Conservation (phyloP, 2,797 vertebrate genomes). For the Caiman crocodilus region DNA sequence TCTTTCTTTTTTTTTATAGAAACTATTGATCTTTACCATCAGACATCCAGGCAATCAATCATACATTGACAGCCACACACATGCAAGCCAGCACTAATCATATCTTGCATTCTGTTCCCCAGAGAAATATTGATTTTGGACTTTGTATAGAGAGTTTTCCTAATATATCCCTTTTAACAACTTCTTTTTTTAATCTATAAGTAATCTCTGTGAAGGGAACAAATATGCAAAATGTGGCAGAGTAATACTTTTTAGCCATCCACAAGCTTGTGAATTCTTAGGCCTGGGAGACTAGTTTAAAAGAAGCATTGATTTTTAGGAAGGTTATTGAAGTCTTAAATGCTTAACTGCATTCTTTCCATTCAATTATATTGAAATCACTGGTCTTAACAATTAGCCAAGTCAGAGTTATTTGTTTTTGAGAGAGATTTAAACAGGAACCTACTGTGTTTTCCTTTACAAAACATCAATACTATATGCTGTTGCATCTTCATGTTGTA, state of each 20-base stretch:
- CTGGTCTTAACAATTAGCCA: conserved; percentile 71
- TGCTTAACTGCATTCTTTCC: conserved; percentile 71
- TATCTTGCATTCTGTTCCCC: conserved; percentile 7
- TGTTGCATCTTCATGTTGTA: conserved; percentile 33
- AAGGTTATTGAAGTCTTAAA: conserved; percentile 74
- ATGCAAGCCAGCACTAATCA: conserved; percentile 54
- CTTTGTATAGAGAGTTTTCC: conserved; percentile 49
- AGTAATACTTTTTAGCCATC: conserved; percentile 47
- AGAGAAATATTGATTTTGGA: conserved; percentile 46
- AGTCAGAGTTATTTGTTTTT: conserved; percentile 63
- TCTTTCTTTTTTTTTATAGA: conserved; percentile 49
- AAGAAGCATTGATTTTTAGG: conserved; percentile 76
- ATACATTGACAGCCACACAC: conserved; percentile 57
- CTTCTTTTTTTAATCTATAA: conserved; percentile 10
- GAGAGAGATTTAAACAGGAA: conserved; percentile 60
- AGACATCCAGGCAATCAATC: conserved; percentile 29
- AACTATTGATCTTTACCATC: conserved; percentile 64
- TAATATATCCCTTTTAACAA: not conserved
- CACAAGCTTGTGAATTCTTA: conserved; percentile 44
- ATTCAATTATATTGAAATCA: conserved; percentile 77
- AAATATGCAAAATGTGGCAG: not conserved
- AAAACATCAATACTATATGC: not conserved
- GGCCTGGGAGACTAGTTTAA: conserved; percentile 43
- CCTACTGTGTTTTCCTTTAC: conserved; percentile 50
- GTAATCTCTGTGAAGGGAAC: not conserved